Evolutionary conservation across 2,113 vertebrate species (phyloP), one percentile per base, ranked within the genome.

Genomic region (Grammomys surdaster): DNA sequence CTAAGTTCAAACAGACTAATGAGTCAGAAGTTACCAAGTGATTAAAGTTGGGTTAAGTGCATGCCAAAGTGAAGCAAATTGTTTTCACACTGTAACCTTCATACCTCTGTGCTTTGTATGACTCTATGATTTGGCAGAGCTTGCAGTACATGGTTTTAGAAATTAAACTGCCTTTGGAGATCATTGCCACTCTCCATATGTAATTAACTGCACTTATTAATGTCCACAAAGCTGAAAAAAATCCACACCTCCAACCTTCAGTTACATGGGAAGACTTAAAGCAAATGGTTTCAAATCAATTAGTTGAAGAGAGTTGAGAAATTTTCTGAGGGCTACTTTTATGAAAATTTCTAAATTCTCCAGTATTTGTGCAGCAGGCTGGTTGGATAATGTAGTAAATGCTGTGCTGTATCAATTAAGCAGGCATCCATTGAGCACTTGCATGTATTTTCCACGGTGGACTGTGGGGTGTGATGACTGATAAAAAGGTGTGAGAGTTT

Each of bases 311-410:
- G 51, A 88, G 26, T 96, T 95, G 48, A 89, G 89, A 95, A 82
- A 96, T 95, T 95, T 97, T 95, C 70, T 98, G 97, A 60, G 33
- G 56, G 65, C 92, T 97, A 93, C 70, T 94, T 96, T 97, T 93
- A 80, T 87, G 75, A 89, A 90, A 97, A 97, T 95, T 26, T 95
- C 91, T 73, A 96, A 96, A 70, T 89, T 90, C 81, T 43, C 36
- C 26, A 77, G 0, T 91, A 54, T 89, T 92, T 54, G 92, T 97
- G 40, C 26, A 89, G 54, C 60, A 33, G 28, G 19, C 46, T 95
- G 75, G 48, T 72, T 91, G 46, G 54, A 85, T 56, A 65, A 93
- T 89, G 67, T 89, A 78, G 54, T 90, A 89, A 96, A 93, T 56
- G 11, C 43, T 43, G 28, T 94, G 73, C 69, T 56, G n/a, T 51